Evolutionary conservation across 2,888 invertebrate genomes (phyloP).

Genomic region (Drosophila prolongata): DNA sequence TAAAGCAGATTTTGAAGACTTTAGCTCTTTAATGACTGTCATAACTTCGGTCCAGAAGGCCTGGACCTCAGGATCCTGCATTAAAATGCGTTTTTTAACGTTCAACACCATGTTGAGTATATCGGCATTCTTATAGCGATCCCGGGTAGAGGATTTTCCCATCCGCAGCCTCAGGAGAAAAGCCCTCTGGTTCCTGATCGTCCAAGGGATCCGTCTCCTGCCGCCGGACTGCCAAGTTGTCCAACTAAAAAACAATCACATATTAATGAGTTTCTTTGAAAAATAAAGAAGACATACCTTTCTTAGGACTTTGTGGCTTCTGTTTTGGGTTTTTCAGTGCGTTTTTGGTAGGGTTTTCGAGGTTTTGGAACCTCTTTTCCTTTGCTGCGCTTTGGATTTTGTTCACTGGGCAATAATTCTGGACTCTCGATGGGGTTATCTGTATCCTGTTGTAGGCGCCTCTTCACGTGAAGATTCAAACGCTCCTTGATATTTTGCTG

Average conservation of each 20-base stretch:
- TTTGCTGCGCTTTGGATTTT: conserved; percentile 49
- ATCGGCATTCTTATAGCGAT: conserved; percentile 82
- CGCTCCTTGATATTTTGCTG: conserved; percentile 81
- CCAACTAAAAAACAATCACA: conserved; percentile 10
- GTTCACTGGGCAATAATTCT: conserved; percentile 5
- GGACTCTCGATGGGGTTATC: conserved; percentile 25
- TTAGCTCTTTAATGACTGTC: conserved; percentile 72
- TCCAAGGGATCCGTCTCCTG: conserved; percentile 59
- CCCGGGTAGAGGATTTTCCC: conserved; percentile 52
- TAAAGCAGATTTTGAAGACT: not conserved
- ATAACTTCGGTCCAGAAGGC: conserved; percentile 77
- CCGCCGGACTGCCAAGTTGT: conserved; percentile 49
- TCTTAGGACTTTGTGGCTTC: conserved; percentile 50
- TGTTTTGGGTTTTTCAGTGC: conserved; percentile 68
- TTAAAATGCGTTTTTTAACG: conserved; percentile 78
- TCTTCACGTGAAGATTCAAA: conserved; percentile 82
- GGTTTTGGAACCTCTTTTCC: conserved; percentile 53
- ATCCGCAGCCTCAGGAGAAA: conserved; percentile 54
- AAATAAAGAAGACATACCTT: conserved; percentile 23
- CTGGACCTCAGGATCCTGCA: conserved; percentile 81
- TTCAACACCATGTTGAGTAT: conserved; percentile 80
- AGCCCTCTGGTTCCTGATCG: conserved; percentile 53
- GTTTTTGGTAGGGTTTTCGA: conserved; percentile 77
- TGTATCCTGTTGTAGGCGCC: conserved; percentile 79
- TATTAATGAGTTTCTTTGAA: not conserved